A percentile compares a stretch with the other conserved stretches of the same genome.
Conservation (phyloP, 2,888 invertebrate species). For the Merodon equestris region DNA sequence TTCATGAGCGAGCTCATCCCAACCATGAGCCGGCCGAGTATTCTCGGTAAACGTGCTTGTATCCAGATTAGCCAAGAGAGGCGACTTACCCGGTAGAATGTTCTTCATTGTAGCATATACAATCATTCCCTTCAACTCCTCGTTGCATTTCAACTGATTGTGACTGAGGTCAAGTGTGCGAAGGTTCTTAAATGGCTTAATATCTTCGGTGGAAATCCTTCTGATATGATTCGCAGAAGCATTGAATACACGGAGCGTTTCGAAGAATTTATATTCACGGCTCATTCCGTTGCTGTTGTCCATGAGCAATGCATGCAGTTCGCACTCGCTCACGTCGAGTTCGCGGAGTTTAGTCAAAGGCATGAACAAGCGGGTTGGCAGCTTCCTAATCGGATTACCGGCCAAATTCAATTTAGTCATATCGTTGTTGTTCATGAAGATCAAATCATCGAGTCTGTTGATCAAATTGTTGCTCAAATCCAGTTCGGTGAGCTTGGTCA, state of each 20-base stretch:
- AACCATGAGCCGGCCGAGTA: constrained; percentile 72
- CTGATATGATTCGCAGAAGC: constrained; percentile 78
- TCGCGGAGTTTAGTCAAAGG: constrained; percentile 82
- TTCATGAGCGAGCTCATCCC: constrained; percentile 75
- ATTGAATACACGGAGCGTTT: constrained; percentile 81
- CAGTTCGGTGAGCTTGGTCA: constrained; percentile 83
- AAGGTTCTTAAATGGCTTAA: constrained; percentile 77
- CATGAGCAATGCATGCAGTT: constrained; percentile 84
- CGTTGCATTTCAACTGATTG: constrained; percentile 85
- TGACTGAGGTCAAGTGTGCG: constrained; percentile 80
- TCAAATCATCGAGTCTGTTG: constrained; percentile 81
- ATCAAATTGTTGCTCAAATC: constrained; percentile 87
- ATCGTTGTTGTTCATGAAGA: constrained; percentile 84
- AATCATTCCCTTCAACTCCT: constrained; percentile 84
- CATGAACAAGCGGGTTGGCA: constrained; percentile 85
- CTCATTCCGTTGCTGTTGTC: constrained; percentile 79
- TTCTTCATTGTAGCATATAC: constrained; percentile 75
- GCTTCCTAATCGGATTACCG: constrained; percentile 84
- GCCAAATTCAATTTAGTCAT: constrained; percentile 84
- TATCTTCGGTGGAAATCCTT: constrained; percentile 73
- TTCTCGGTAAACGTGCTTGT: constrained; percentile 70
- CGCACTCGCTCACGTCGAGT: constrained; percentile 86
- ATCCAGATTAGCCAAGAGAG: constrained; percentile 72
- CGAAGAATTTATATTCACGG: constrained; percentile 78
- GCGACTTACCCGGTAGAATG: constrained; percentile 73